phyloP scores from a whole-genome alignment of 2,113 vertebrate genomes.

The Maccullochella peelii region DNA sequence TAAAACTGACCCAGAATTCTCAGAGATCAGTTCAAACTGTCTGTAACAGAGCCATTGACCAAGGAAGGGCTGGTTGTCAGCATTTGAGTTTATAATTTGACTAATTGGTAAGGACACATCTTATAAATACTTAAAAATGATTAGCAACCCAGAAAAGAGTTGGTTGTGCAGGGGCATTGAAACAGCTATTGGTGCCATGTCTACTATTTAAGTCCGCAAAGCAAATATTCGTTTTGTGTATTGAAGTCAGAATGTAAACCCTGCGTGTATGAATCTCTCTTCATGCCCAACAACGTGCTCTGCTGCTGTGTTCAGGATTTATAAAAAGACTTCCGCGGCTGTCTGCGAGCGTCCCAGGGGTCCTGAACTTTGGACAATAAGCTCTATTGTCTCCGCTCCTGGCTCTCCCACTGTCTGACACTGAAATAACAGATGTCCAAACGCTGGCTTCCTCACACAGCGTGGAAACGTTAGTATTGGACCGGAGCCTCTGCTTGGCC shows the following conservation, averaged over 20 bases:
- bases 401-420: constrained; percentile 59
- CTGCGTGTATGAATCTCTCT: background rate
- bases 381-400: constrained; percentile 71
- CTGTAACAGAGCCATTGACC: too few relatives aligned
- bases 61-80: background rate
- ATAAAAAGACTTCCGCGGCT: constrained; percentile 74
- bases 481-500: constrained; percentile 11
- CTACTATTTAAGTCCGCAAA: background rate
- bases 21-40: background rate
- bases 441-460: constrained; percentile 48
- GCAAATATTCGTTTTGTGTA: background rate
- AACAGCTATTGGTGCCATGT: background rate
- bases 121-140: background rate
- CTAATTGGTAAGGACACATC: background rate
- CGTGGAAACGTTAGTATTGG: constrained; percentile 52
- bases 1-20: background rate
- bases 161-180: background rate
- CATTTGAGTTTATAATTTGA: background rate
- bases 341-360: constrained; percentile 59
- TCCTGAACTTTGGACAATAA: constrained; percentile 69
- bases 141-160: background rate
- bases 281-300: background rate
- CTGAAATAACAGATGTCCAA: constrained; percentile 74
- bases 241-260: background rate
- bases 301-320: constrained; percentile 47